These are phyloP conservation scores for Maniola jurtina DNA, from an alignment of 1,140 invertebrate species.

Conservation along the genomic window DNA sequence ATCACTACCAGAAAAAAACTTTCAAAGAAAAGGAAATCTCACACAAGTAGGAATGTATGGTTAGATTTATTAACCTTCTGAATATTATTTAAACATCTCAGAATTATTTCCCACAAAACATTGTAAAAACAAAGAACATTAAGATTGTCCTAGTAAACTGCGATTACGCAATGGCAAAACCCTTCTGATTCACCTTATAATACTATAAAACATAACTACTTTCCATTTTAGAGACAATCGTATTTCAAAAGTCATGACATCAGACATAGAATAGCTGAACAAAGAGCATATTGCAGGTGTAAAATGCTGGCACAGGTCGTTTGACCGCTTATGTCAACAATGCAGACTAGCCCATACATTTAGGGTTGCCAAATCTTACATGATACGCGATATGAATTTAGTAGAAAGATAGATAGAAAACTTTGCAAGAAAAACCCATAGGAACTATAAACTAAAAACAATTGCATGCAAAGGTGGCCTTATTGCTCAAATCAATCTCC, in stretches of 20 bases:
- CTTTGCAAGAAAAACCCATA: too few relatives aligned
- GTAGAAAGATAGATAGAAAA: too few relatives aligned
- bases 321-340: conserved; percentile 43
- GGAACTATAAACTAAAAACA: too few relatives aligned
- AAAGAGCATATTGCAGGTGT: conserved; percentile 31
- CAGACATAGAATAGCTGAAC: neutral
- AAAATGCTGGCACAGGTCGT: conserved; percentile 33
- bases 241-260: conserved; percentile 13
- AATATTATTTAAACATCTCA: neutral
- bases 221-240: conserved; percentile 11
- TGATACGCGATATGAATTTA: neutral
- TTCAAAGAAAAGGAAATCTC: too few relatives aligned
- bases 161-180: conserved; percentile 1
- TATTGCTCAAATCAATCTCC: too few relatives aligned
- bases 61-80: neutral
- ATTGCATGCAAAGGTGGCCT: too few relatives aligned
- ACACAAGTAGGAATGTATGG: too few relatives aligned
- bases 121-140: conserved; percentile 8
- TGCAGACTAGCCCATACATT: conserved; percentile 30
- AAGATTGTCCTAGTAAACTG: neutral
- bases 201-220: conserved; percentile 4
- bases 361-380: conserved; percentile 5
- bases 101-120: neutral
- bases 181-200: conserved; percentile 2
- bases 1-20: too few relatives aligned